Evolutionary conservation across 2,797 vertebrate species (phyloP).

Genomic region (Hyperoplus lanceolatus): DNA sequence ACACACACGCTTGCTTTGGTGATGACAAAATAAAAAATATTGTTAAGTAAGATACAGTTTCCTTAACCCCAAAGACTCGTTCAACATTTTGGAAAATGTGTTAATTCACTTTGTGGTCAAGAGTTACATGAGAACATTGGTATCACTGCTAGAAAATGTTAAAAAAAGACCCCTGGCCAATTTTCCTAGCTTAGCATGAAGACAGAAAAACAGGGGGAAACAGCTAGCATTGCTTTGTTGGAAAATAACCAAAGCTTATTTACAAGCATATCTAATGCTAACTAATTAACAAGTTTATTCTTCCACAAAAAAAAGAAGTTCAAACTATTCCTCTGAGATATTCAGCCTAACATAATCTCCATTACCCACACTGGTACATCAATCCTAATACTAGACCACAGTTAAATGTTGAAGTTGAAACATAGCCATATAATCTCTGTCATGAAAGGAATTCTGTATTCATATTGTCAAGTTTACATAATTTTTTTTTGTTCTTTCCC

Average conservation of each 20-base stretch:
- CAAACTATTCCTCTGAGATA: background rate
- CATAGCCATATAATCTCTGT: background rate
- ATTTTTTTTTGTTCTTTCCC: background rate
- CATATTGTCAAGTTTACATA: background rate
- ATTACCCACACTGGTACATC: background rate
- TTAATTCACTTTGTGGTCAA: background rate
- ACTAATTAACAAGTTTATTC: background rate
- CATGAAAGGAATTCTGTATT: background rate
- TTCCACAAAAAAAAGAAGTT: background rate
- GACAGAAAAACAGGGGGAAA: background rate
- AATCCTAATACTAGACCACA: background rate
- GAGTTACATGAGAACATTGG: background rate
- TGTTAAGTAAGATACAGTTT: conserved; percentile 4
- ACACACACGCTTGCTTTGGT: background rate
- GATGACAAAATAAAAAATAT: background rate
- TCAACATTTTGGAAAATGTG: background rate
- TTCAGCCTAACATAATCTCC: background rate
- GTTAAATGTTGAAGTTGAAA: background rate
- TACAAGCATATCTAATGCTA: background rate
- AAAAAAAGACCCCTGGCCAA: background rate
- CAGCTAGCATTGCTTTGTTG: too few species aligned
- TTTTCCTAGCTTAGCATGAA: background rate
- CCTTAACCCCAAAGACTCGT: background rate
- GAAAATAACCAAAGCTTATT: background rate
- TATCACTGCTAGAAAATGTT: background rate